Conservation (phyloP, 2,113 vertebrate genomes). For the Hypanus sabinus region DNA sequence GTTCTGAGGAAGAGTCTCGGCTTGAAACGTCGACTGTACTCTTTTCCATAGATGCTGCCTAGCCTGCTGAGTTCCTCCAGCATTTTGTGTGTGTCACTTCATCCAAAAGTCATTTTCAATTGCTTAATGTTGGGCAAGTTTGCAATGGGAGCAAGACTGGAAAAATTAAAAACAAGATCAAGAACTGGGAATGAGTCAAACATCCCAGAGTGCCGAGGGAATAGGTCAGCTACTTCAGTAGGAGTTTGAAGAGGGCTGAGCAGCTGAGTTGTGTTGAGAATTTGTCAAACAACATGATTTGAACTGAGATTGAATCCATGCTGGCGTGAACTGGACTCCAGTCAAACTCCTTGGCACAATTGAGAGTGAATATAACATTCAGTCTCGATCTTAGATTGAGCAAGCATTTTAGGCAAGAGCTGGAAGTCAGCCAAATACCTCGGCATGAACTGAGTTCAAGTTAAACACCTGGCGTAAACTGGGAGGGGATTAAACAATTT, state of each 20-base stretch:
- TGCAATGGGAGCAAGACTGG: neutral
- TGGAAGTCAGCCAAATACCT: neutral
- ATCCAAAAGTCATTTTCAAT: neutral
- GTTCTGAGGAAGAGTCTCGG: too few species aligned
- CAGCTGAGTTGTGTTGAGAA: neutral
- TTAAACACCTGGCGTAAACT: neutral
- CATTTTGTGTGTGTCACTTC: neutral
- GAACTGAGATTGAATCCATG: neutral
- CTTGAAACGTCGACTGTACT: too few species aligned
- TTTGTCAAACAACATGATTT: neutral
- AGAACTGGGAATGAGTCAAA: neutral
- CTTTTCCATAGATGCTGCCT: too few species aligned
- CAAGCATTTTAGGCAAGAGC: neutral
- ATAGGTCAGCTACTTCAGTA: neutral
- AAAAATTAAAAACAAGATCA: too few species aligned
- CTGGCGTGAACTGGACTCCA: too few species aligned
- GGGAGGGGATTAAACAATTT: constrained; percentile 6
- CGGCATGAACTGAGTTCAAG: neutral
- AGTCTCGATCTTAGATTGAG: neutral
- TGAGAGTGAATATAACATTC: neutral
- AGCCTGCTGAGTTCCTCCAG: too few species aligned
- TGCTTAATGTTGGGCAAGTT: neutral
- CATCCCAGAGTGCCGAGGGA: neutral
- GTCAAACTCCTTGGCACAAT: too few species aligned
- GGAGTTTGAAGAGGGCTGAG: neutral